phyloP scores from a whole-genome alignment of 2,888 invertebrate genomes.

The Ophion ellenae region DNA sequence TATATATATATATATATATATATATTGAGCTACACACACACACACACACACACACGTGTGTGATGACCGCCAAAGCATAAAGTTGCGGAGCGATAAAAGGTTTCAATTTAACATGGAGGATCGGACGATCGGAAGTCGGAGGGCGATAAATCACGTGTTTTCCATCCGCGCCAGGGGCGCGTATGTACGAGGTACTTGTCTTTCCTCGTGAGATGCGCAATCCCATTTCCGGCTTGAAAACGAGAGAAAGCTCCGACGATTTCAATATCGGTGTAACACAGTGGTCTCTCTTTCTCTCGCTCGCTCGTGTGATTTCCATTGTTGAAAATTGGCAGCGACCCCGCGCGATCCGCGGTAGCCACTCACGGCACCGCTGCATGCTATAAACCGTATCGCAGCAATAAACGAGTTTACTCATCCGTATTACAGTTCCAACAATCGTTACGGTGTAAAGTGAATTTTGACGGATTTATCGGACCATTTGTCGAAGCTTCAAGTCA shows the following conservation, averaged over 20 bases:
- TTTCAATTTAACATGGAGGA: constrained; percentile 43
- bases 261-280: constrained; percentile 51
- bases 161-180: constrained; percentile 42
- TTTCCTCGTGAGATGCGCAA: constrained; percentile 38
- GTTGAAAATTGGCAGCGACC: constrained; percentile 45
- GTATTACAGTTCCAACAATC: constrained; percentile 42
- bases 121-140: constrained; percentile 29
- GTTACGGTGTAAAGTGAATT: constrained; percentile 55
- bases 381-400: constrained; percentile 47
- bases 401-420: constrained; percentile 63
- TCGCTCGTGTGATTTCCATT: constrained; percentile 39
- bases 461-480: constrained; percentile 53
- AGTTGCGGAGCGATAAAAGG: constrained; percentile 28
- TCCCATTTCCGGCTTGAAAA: constrained; percentile 57
- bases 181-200: constrained; percentile 38
- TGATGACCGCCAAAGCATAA: not conserved
- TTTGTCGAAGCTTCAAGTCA: constrained; percentile 44
- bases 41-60: too few species aligned
- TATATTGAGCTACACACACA: too few species aligned
- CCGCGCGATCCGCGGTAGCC: constrained; percentile 3
- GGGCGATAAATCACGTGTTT: constrained; percentile 57
- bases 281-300: constrained; percentile 4
- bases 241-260: constrained; percentile 57
- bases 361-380: constrained; percentile 1
- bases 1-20: too few species aligned